Percentiles rank a stretch among this genome's conserved stretches.
These are phyloP conservation scores for Panurus biarmicus DNA, from an alignment of 2,113 vertebrate genomes.

Conservation along the genomic window DNA sequence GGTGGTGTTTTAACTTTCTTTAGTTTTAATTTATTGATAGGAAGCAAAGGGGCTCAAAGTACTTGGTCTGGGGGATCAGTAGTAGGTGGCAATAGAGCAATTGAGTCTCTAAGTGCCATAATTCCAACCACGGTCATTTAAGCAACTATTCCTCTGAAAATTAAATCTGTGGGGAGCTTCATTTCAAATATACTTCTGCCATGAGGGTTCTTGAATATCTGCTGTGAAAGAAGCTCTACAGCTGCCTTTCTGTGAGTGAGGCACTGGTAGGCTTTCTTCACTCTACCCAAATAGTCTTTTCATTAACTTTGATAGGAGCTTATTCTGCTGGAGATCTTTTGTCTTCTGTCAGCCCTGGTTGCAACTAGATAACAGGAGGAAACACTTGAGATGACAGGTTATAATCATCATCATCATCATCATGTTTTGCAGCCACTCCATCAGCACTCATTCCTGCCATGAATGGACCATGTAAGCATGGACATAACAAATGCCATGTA, in stretches of 20 bases:
- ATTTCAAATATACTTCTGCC: not conserved
- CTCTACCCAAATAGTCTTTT: not conserved
- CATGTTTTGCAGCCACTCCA: not conserved
- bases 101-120: not conserved
- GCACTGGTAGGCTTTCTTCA: not conserved
- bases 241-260: not conserved
- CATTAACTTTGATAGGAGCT: not conserved
- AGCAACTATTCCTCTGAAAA: not conserved
- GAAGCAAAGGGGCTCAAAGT: not conserved
- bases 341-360: not conserved
- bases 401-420: not conserved
- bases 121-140: not conserved
- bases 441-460: fast-evolving
- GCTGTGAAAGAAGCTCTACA: not conserved
- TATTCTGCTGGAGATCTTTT: not conserved
- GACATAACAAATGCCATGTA: too few relatives aligned
- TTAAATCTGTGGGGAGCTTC: not conserved
- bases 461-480: not conserved
- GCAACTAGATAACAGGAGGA: not conserved
- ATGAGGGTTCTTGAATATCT: not conserved
- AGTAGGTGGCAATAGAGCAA: not conserved
- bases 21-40: not conserved
- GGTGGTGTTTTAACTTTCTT: not conserved
- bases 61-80: not conserved
- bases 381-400: not conserved